A percentile compares a stretch with the other conserved stretches of the same genome.
Conservation (phyloP, 2,888 invertebrate species). For the Nipponacmea schrenckii region DNA sequence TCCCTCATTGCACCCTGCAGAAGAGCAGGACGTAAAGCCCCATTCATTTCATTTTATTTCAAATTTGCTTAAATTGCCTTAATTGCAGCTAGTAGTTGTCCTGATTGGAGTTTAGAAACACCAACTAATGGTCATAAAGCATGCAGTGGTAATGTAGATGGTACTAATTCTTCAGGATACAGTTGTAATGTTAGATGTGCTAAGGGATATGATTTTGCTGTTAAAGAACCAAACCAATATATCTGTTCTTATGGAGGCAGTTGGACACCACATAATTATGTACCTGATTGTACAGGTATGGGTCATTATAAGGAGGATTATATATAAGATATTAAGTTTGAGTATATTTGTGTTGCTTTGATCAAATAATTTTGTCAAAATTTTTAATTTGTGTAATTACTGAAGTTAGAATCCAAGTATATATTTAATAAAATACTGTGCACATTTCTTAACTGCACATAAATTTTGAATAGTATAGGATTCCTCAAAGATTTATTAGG, state of each 20-base stretch:
- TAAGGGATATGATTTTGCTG: slow-evolving; percentile 30
- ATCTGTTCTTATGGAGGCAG: slow-evolving; percentile 36
- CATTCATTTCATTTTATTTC: too few relatives aligned
- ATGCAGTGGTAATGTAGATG: slow-evolving; percentile 27
- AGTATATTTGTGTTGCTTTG: too few relatives aligned
- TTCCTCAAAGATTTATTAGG: too few relatives aligned
- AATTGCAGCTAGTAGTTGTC: slow-evolving; percentile 29
- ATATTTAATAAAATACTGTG: too few relatives aligned
- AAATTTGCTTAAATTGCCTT: too few relatives aligned
- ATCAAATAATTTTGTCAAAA: too few relatives aligned
- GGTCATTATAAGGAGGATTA: background rate
- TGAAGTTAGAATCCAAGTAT: too few relatives aligned
- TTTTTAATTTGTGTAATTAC: too few relatives aligned
- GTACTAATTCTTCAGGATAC: slow-evolving; percentile 23
- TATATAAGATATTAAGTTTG: background rate
- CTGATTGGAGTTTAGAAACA: slow-evolving; percentile 33
- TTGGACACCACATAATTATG: slow-evolving; percentile 40
- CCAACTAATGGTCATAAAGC: slow-evolving; percentile 27
- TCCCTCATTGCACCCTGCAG: too few relatives aligned
- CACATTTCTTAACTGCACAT: too few relatives aligned
- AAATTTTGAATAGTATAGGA: too few relatives aligned
- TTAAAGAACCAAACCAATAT: slow-evolving; percentile 33
- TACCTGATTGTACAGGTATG: slow-evolving; percentile 48
- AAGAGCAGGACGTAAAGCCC: too few relatives aligned
- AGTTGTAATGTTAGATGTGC: slow-evolving; percentile 36